These are phyloP conservation scores for Bradynema listronoti DNA, from an alignment of 1,140 invertebrate species.

Conservation along the genomic window DNA sequence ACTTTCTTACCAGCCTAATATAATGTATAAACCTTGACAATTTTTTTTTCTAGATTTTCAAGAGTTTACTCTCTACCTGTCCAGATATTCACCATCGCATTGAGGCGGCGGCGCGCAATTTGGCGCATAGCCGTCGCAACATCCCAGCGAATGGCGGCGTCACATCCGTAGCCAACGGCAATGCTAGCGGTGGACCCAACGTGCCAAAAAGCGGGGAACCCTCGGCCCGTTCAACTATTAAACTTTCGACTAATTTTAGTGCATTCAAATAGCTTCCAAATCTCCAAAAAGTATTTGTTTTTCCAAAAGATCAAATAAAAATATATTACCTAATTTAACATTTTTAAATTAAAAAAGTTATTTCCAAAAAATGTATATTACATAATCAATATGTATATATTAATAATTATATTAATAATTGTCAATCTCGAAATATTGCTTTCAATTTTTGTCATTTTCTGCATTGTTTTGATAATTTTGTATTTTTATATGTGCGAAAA, in stretches of 20 bases:
- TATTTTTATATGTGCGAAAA: too few relatives aligned
- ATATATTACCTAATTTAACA: too few relatives aligned
- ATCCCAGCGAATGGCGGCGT: slow-evolving; percentile 10
- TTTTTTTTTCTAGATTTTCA: slow-evolving; percentile 26
- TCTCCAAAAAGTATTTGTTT: too few relatives aligned
- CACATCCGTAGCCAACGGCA: slow-evolving; percentile 21
- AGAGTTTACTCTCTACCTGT: slow-evolving; percentile 13
- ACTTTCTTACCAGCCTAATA: background rate
- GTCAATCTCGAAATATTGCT: too few relatives aligned
- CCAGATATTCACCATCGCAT: slow-evolving; percentile 24
- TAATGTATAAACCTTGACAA: background rate
- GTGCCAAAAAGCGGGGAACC: slow-evolving; percentile 1
- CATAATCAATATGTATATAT: too few relatives aligned
- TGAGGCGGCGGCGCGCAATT: slow-evolving; percentile 18
- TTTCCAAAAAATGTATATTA: too few relatives aligned
- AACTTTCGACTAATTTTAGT: slow-evolving; percentile 31
- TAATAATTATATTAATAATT: too few relatives aligned
- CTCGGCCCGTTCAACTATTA: slow-evolving; percentile 23
- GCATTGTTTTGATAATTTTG: too few relatives aligned
- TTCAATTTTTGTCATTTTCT: too few relatives aligned
- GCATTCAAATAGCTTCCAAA: slow-evolving; percentile 19
- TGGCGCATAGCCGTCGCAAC: slow-evolving; percentile 10
- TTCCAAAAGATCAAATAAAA: too few relatives aligned
- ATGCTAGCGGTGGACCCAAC: slow-evolving; percentile 16
- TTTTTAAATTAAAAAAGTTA: too few relatives aligned